Conservation (phyloP, 2,888 invertebrate genomes). For the Thera obeliscata region DNA sequence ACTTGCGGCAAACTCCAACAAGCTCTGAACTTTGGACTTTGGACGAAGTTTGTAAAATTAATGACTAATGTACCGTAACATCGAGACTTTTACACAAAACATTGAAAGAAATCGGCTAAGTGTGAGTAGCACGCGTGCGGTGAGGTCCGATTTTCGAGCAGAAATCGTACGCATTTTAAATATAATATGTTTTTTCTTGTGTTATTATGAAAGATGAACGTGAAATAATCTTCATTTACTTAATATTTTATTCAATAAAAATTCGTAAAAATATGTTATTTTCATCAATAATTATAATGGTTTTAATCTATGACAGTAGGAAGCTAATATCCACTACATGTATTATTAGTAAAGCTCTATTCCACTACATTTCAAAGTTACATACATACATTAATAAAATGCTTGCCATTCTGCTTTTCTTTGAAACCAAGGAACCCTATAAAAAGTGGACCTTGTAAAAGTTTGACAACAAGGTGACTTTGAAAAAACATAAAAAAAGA, state of each 20-base stretch:
- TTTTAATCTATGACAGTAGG: too few species aligned
- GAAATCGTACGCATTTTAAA: too few species aligned
- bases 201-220: too few species aligned
- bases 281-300: too few species aligned
- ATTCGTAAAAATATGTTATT: too few species aligned
- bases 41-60: conserved; percentile 44
- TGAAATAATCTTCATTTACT: too few species aligned
- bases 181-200: too few species aligned
- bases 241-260: too few species aligned
- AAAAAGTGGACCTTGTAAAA: conserved; percentile 9
- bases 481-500: background rate
- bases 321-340: too few species aligned
- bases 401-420: background rate
- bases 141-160: background rate
- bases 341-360: too few species aligned
- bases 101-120: conserved; percentile 14
- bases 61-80: conserved; percentile 51
- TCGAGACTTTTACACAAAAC: conserved; percentile 32
- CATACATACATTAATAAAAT: too few species aligned
- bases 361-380: too few species aligned
- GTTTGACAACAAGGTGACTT: background rate
- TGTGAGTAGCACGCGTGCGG: background rate
- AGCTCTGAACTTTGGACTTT: conserved; percentile 34
- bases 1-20: conserved; percentile 15
- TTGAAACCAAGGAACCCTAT: conserved; percentile 3